Evolutionary conservation across 2,888 invertebrate species (phyloP), one percentile per base, ranked within the genome.

Genomic region (Drosophila cognata): DNA sequence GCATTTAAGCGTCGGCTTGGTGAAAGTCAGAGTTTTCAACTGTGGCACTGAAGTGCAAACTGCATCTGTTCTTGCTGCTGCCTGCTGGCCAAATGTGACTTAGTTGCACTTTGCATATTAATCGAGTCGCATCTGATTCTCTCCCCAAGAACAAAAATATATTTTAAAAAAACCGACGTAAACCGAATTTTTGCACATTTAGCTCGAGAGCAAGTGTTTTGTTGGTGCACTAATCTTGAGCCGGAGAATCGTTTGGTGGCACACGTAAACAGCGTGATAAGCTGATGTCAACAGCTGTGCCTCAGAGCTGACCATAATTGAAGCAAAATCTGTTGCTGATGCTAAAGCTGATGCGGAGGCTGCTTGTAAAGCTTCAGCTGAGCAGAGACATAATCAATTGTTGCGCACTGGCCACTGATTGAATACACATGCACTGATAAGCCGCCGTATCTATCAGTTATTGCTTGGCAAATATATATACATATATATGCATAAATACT

Each of bases 221-320:
- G 29, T n/a, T 51, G 51, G 38, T 18, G 38, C 8, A 46, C 46
- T 46, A 51, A 59, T 63, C 70, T 73, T 58, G 46, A 16, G 46
- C 25, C 16, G 31, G 3, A 36, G 21, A 64, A 67, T 76, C 69
- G 56, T 50, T 33, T 8, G 36, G 46, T 33, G 51, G 48, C 79
- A 87, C 71, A 79, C 80, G 81, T 84, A 82, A 81, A 81, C 79
- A 89, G 78, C 91, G 89, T 90, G 89, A 88, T 88, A 77, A 81
- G 81, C 72, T 29, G 41, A 53, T 56, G 56, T 62, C 58, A 61
- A 59, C 62, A 61, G 66, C 72, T 50, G 41, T 52, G 68, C 51
- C 52, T 7, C 46, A 16, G 16, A 8, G 18, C 29, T 28, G 28
- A 55, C 16, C 35, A 31, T 11, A 36, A 18, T 36, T 36, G n/a